These are phyloP conservation scores for Tetrax tetrax DNA, from an alignment of 2,113 vertebrate species.

Conservation along the genomic window DNA sequence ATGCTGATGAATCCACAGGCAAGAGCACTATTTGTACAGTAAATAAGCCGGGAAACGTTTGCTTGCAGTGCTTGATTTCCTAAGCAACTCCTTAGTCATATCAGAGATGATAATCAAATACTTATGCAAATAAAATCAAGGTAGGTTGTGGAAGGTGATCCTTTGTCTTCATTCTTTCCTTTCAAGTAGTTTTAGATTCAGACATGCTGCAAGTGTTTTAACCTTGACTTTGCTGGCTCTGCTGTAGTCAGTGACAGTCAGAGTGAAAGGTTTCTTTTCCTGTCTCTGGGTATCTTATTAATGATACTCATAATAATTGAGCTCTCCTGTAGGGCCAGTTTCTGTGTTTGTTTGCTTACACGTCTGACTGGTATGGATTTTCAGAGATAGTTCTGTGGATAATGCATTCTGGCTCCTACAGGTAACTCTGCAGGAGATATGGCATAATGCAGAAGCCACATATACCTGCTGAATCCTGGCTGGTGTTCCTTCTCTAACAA, in stretches of 20 bases:
- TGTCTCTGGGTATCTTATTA: neutral
- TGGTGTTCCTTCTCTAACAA: accelerated
- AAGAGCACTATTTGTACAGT: neutral
- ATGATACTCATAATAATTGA: neutral
- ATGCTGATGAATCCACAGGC: neutral
- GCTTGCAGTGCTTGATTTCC: neutral
- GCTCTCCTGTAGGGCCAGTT: neutral
- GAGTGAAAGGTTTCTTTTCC: neutral
- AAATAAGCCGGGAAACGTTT: neutral
- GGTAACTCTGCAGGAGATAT: neutral
- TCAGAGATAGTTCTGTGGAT: neutral
- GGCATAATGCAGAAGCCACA: neutral
- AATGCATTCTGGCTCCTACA: neutral
- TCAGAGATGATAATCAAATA: neutral
- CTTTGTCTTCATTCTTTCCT: neutral
- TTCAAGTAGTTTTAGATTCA: neutral
- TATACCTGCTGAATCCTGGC: neutral
- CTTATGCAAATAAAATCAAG: neutral
- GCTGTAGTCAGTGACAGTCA: neutral
- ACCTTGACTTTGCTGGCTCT: neutral
- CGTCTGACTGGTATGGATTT: neutral
- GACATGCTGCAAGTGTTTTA: neutral
- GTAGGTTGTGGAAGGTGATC: neutral
- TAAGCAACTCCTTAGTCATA: neutral
- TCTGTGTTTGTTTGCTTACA: neutral